These are phyloP conservation scores for Peromyscus nudipes DNA, from an alignment of 2,797 vertebrate genomes.

Conservation along the genomic window DNA sequence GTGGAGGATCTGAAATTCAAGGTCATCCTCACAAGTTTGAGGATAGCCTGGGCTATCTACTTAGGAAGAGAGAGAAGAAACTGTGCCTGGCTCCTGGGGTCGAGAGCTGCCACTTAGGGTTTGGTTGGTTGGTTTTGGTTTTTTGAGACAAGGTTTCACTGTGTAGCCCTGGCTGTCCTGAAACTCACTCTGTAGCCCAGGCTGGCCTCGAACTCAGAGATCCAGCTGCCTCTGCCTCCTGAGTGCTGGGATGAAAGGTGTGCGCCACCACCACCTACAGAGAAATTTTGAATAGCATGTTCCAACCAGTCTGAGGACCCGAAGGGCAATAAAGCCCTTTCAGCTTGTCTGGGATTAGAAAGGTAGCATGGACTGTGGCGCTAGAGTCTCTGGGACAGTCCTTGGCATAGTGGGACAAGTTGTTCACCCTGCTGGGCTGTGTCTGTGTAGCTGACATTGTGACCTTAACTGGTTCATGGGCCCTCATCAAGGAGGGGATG, in stretches of 20 bases:
- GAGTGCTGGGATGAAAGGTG: background rate
- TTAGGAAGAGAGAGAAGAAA: background rate
- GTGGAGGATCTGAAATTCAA: background rate
- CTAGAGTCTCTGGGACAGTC: background rate
- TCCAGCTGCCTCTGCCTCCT: background rate
- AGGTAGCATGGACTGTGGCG: background rate
- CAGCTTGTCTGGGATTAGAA: background rate
- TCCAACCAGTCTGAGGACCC: background rate
- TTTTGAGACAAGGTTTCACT: background rate
- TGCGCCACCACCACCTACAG: background rate
- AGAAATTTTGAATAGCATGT: background rate
- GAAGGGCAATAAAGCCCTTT: background rate
- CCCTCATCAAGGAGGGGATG: too few species aligned
- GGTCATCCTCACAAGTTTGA: background rate
- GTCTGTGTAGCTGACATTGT: background rate
- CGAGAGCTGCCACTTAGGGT: too few species aligned
- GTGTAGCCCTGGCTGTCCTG: background rate
- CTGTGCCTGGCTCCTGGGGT: too few species aligned
- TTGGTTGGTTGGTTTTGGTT: background rate
- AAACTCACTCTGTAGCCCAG: background rate
- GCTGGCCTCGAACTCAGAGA: background rate
- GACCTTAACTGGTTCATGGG: background rate
- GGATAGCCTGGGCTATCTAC: background rate
- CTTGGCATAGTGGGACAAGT: background rate
- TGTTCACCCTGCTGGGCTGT: background rate